Evolutionary conservation across 2,113 vertebrate genomes (phyloP).

Genomic region (Scolopax mira): DNA sequence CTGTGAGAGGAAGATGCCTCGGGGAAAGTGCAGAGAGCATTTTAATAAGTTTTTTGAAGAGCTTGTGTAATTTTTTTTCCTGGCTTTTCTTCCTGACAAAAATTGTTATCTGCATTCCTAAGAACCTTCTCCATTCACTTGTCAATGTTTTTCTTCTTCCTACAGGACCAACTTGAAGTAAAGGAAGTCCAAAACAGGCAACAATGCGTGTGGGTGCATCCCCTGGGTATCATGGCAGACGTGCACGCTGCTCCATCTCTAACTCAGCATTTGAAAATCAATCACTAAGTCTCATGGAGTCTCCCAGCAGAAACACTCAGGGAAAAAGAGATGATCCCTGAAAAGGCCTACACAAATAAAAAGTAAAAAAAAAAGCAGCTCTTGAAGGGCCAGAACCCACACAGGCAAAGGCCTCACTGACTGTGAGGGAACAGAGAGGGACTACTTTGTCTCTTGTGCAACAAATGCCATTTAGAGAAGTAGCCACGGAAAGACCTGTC

Average conservation of each 20-base stretch:
- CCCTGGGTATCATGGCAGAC: not conserved
- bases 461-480: not conserved
- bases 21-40: not conserved
- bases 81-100: not conserved
- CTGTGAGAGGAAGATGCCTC: not conserved
- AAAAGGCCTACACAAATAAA: not conserved
- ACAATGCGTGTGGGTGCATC: fast-evolving
- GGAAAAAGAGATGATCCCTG: not conserved
- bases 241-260: fast-evolving
- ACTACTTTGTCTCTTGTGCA: not conserved
- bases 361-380: not conserved
- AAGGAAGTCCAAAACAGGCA: not conserved
- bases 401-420: not conserved
- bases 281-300: not conserved
- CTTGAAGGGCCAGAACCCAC: not conserved
- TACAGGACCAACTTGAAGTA: not conserved
- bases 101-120: not conserved
- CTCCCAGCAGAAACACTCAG: not conserved
- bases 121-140: not conserved
- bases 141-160: not conserved
- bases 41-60: not conserved
- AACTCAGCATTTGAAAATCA: not conserved
- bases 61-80: not conserved
- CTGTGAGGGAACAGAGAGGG: not conserved
- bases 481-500: not conserved